A percentile compares a stretch with the other conserved stretches of the same genome.
These are phyloP conservation scores for Clarias gariepinus DNA, from an alignment of 2,113 vertebrate species.

Conservation along the genomic window DNA sequence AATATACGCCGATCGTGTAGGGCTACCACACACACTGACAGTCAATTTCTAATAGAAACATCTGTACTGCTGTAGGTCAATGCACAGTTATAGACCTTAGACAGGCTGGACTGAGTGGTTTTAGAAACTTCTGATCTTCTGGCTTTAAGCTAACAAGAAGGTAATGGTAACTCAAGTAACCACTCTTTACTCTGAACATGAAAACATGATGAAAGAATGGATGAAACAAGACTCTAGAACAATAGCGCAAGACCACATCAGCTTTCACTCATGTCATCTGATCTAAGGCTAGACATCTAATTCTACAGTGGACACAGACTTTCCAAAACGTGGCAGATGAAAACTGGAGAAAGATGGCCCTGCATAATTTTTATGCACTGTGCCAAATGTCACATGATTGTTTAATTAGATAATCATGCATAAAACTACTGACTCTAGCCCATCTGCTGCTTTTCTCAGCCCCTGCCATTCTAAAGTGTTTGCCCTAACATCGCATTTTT, in stretches of 20 bases:
- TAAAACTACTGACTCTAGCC: background rate
- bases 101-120: background rate
- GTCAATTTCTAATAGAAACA: background rate
- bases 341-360: background rate
- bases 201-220: background rate
- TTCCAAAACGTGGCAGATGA: background rate
- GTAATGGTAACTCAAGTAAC: background rate
- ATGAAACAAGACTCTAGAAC: background rate
- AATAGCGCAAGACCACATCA: background rate
- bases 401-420: background rate
- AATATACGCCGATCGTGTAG: background rate
- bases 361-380: background rate
- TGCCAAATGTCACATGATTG: background rate
- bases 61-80: background rate
- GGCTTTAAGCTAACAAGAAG: background rate
- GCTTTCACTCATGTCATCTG: background rate
- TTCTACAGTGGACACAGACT: background rate
- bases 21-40: background rate
- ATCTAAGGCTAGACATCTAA: too few species aligned
- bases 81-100: background rate
- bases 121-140: background rate
- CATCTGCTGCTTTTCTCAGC: background rate
- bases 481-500: too few species aligned
- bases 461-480: background rate
- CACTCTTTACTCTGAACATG: background rate